Evolutionary conservation across 2,113 vertebrate species (phyloP), one percentile per base, ranked within the genome.

Genomic region (Alligator mississippiensis): DNA sequence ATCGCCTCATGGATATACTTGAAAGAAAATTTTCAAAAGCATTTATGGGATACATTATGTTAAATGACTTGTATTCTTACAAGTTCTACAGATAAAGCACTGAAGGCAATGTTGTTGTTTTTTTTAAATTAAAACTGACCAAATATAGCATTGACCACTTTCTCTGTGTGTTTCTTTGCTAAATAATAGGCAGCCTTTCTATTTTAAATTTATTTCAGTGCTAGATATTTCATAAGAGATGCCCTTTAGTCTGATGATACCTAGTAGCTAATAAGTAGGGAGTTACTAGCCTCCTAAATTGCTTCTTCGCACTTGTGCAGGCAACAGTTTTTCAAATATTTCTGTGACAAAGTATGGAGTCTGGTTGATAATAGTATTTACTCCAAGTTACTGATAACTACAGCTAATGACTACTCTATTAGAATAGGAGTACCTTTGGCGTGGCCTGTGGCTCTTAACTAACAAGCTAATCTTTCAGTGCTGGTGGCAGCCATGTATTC

Each of bases 41-140:
- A 57, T 3, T 13, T n/a, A 4, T 2, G 21, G 24, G n/a, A 21
- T 1, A 25, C 34, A 25, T 9, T 7, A 77, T 19, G 27, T 55
- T 3, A 54, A 60, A 14, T 55, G 17, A 10, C 60, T 60, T 59
- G 6, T 19, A 16, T 7, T 17, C 59, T 54, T 59, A 5, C 27
- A 3, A 61, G 4, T 3, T 55, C 34, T 57, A 17, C 34, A 28
- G 38, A 10, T 3, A 4, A 63, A 59, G 9, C 24, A 38, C 1
- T 3, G 2, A 0, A 1, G 1, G 58, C 18, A 0, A 24, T 6
- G 22, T 16, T 24, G 34, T 24, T 55, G 11, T 70, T 4, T 0
- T 0, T 72, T 68, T 59, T 28, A 6, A 34, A 4, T 1, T 61
- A 1, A 9, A 55, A 15, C 5, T 24, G 34, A 2, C 1, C 4